Evolutionary conservation across 2,113 vertebrate species (phyloP).

Genomic region (Scalopus aquaticus): DNA sequence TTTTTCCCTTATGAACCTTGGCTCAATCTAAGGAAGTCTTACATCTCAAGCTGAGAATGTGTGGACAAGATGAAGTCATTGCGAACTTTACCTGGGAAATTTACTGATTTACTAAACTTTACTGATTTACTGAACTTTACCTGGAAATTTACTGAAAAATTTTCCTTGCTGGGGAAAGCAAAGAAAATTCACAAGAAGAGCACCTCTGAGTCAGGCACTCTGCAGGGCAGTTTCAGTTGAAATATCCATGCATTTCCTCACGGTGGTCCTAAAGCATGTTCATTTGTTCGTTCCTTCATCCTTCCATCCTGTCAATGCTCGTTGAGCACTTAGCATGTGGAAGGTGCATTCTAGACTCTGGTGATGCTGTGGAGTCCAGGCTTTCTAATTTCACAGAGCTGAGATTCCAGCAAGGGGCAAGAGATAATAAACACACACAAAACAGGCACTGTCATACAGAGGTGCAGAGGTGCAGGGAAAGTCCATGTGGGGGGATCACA

Average conservation of each 20-base stretch:
- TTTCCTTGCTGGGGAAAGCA: conserved; percentile 23
- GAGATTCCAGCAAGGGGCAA: neutral
- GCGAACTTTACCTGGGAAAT: too few relatives aligned
- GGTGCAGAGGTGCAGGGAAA: neutral
- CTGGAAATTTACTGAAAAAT: conserved; percentile 49
- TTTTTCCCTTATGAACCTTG: conserved; percentile 12
- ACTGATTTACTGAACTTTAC: too few relatives aligned
- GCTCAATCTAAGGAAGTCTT: conserved; percentile 63
- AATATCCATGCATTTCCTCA: neutral
- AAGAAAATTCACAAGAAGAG: neutral
- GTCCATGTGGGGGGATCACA: neutral
- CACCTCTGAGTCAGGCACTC: neutral
- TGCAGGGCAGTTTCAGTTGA: neutral
- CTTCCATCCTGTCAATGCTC: neutral
- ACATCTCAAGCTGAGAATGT: conserved; percentile 56
- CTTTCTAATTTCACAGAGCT: neutral
- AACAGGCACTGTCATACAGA: neutral
- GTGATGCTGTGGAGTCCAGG: neutral
- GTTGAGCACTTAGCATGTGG: neutral
- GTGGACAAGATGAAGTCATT: too few relatives aligned
- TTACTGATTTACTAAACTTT: too few relatives aligned
- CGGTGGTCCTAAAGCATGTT: neutral
- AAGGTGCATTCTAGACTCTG: neutral
- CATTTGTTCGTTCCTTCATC: neutral
- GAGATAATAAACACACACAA: neutral